Percentiles rank a stretch among this genome's conserved stretches.
Evolutionary conservation across 37 sponge, comb jelly and placozoan species (phyloP).

Genomic region (Amphimedon queenslandica): DNA sequence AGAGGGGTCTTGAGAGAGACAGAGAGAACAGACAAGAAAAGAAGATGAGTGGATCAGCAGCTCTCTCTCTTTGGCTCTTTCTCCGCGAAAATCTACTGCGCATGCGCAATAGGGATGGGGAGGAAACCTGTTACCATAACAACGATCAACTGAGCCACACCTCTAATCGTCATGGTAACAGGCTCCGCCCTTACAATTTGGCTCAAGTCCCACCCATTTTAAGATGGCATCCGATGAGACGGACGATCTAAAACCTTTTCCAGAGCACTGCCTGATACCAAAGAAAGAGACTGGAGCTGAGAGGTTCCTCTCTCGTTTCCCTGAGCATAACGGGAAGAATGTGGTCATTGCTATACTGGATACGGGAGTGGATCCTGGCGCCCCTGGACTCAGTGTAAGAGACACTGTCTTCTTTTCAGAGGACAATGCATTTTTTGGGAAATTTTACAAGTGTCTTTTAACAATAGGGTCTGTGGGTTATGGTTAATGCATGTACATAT

Average conservation of each 20-base stretch:
- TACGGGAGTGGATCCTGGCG: slow-evolving; percentile 95
- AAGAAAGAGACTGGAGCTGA: slow-evolving; percentile 90
- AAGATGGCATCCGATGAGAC: slow-evolving; percentile 11
- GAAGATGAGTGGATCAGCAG: not conserved
- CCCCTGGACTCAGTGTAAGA: slow-evolving; percentile 79
- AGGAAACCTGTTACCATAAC: no score
- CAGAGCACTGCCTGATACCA: slow-evolving; percentile 69
- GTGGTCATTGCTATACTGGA: slow-evolving; percentile 82
- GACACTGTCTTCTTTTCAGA: no score
- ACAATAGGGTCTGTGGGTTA: no score
- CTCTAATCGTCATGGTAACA: not conserved
- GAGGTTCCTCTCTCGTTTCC: slow-evolving; percentile 49
- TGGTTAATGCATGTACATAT: no score
- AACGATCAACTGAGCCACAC: no score
- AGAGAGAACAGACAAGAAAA: not conserved
- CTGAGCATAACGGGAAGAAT: slow-evolving; percentile 76
- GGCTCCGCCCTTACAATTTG: not conserved
- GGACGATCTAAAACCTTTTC: slow-evolving; percentile 47
- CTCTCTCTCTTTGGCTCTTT: slow-evolving; percentile 25
- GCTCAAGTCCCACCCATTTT: not conserved
- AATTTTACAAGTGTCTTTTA: no score
- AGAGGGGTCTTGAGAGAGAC: not conserved
- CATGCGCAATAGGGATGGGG: slow-evolving; percentile 64
- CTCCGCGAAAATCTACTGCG: slow-evolving; percentile 71
- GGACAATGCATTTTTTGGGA: no score